Base-by-base conservation (phyloP, 1,140 invertebrate species). In the Steinernema khuongi region DNA sequence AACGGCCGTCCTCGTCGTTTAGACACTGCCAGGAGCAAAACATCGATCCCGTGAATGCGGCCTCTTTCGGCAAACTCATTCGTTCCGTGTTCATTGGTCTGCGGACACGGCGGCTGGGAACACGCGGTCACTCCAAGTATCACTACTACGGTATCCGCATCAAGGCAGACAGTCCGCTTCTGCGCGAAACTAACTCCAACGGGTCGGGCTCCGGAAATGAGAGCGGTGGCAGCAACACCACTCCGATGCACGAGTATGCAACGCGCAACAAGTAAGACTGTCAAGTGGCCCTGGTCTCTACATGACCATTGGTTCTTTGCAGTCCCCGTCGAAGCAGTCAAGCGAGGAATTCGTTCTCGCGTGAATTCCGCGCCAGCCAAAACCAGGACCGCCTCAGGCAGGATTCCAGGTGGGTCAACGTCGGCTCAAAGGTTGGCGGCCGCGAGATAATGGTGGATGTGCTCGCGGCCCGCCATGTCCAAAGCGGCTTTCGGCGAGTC, bases 71-170 rank as follows among this genome's bases (percentile, higher is more conserved):
- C 30, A 99, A 99, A 88, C 88, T 98, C 14, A 98, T 99, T 80
- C 90, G 96, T 43, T 96, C 94, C 1, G 96, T 99, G 41, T 99
- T 99, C 88, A 88, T 96, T 74, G 95, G 95, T 7, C 88, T 99
- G 74, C 89, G 94, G 77, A 98, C 96, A 18, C 88, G 96, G 80
- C 89, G 96, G 44, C 88, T 99, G 36, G 95, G 96, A 77, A 98
- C 95, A 1, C 90, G 94, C 77, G 96, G 96, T 18, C 98, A 99
- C 88, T 98, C 95, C 1, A 98, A 98, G 85, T 99, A 98, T 87
- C 96, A 99, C 88, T 99, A 99, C 87, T 98, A 98, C 88, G 96
- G 96, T n/a, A 97, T 99, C 76, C 89, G 94, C 66, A 91, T 97
- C 2, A 97, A 97, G 87, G 92, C 93, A 0, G 90, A 89, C 74